Percentiles rank a stretch among this genome's conserved stretches.
Conservation (phyloP, 92 coral and sea anemone species). For the Umimayanthus chanpuru region DNA sequence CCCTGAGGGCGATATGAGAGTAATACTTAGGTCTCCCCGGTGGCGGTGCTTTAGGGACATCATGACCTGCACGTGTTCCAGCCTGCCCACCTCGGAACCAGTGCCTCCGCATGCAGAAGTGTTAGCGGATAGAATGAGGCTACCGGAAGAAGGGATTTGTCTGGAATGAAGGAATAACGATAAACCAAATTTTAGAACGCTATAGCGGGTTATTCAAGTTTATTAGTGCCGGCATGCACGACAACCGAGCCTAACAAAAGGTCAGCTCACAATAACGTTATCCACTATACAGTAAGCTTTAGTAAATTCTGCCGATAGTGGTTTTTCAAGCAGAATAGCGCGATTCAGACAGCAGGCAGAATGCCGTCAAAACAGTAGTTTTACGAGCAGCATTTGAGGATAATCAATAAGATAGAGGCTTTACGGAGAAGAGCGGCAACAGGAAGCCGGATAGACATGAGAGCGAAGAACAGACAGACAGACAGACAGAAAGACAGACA, state of each 20-base stretch:
- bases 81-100: slow-evolving; percentile 63
- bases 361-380: too few relatives aligned
- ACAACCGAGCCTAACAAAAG: too few relatives aligned
- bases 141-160: slow-evolving; percentile 80
- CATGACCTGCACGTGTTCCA: slow-evolving; percentile 85
- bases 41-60: slow-evolving; percentile 79
- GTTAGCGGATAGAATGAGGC: slow-evolving; percentile 75
- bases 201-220: too few relatives aligned
- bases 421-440: too few relatives aligned
- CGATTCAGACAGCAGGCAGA: too few relatives aligned
- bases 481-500: background rate
- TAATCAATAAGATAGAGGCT: too few relatives aligned
- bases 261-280: too few relatives aligned
- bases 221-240: too few relatives aligned
- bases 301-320: too few relatives aligned
- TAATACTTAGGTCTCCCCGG: slow-evolving; percentile 76
- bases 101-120: slow-evolving; percentile 73
- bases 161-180: slow-evolving; percentile 36
- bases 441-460: background rate
- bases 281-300: too few relatives aligned
- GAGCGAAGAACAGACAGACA: background rate
- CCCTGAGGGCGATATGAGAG: slow-evolving; percentile 87
- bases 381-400: too few relatives aligned
- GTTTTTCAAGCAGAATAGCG: background rate
- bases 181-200: background rate